Base-by-base conservation (phyloP, 2,797 vertebrate genomes). In the Luscinia megarhynchos region DNA sequence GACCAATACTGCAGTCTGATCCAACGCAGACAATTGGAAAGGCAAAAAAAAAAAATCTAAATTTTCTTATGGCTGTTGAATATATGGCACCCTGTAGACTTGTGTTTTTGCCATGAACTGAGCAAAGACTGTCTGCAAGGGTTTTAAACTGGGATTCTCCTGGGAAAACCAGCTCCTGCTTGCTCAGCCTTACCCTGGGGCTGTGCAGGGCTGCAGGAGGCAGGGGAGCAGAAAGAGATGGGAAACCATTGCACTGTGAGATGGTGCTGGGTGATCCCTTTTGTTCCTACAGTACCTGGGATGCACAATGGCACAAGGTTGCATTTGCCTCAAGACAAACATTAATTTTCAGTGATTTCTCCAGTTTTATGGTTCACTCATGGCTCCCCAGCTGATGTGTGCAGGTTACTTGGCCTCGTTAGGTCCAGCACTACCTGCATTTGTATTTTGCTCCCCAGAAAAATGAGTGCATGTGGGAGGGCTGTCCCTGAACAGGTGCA, bases 381-480 rank as follows among this genome's bases (percentile, higher is more conserved):
- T 27, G 36, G 12, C 50, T 17, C 43, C 77, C n/a, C 50, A 68
- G 0, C 26, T 30, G 26, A 18, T 80, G 57, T n/a, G 63, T 40
- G 38, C 12, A 27, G 36, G 38, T 84, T 76, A 27, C 36, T 91
- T 4, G 6, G 73, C 10, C 15, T 64, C 8, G 1, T 24, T 59
- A 32, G 29, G 9, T 54, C 46, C 63, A 43, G 45, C 13, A 16
- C 21, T 9, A 4, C 6, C 13, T 15, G 77, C 40, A 32, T 15
- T 30, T 43, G 8, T 21, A 6, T 69, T 87, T 84, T 75, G 17
- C 53, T 58, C 46, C 46, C 24, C 40, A 62, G 63, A 69, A 89
- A 62, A 2, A n/a, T 0, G 18, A 54, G 26, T 26, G 3, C 5
- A 3, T 3, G 5, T 30, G 55, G 32, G 32, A 67, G 15, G 78